Base-by-base conservation (phyloP, 2,113 vertebrate species). In the Nanorana parkeri region DNA sequence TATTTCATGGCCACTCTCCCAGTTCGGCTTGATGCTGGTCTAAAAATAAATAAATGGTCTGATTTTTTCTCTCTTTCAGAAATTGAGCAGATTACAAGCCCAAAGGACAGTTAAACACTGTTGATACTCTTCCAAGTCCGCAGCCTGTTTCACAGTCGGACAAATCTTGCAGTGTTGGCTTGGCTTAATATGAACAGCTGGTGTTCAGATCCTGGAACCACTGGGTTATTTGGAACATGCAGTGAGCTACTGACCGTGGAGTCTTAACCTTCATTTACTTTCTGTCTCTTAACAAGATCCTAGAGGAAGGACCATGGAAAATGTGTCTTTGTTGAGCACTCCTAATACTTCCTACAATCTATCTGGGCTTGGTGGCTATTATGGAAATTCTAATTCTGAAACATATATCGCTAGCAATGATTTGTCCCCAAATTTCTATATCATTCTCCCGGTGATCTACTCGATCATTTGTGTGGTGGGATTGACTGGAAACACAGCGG, bases 401-500 rank as follows among this genome's bases (percentile, higher is more conserved):
- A 58, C 84, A 78, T 90, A 90, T 23, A 47, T 68, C 8, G 87
- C 87, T 3, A 68, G 77, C 52, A 84, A 86, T 0, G 89, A 92
- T 29, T 85, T 84, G 0, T 88, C 85, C 54, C 90, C 91, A 0
- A 94, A 94, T 68, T 92, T 97, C 16, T 96, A 96, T 0, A 6
- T 97, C 23, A 86, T 96, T 32, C 87, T 96, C 4, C 96, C 96
- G 0, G 86, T 95, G 41, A 96, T 96, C 78, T 97, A 96, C 87
- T 95, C 96, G 0, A 85, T 95, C 0, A 96, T 96, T 84, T 96
- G 96, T 2, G 94, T 95, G 0, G 94, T 95, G 68, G 96, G 96
- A 19, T 91, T 97, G 80, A 95, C 93, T 0, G 95, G 96, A 15
- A 97, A 98, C 87, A 95, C 93, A 0, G 95, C 96, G 0, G 94